Conservation (phyloP, 2,113 vertebrate genomes). For the Fregata magnificens region DNA sequence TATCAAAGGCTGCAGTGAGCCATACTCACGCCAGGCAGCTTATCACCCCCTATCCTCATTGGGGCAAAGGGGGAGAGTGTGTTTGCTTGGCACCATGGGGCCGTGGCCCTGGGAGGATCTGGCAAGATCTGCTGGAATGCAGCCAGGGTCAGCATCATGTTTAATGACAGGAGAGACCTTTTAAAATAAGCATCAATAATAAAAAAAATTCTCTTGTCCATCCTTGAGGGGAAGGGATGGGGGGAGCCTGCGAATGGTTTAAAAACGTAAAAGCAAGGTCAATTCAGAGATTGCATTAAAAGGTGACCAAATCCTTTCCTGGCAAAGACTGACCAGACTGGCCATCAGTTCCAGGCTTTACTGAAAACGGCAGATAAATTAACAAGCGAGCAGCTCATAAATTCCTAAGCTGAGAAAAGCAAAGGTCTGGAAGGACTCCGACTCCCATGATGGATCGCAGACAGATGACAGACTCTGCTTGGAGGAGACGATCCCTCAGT, state of each 20-base stretch:
- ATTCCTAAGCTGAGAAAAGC: not conserved
- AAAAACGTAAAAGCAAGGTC: not conserved
- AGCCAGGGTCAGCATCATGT: not conserved
- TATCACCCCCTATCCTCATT: not conserved
- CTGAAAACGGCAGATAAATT: not conserved
- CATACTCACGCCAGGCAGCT: rapidly evolving
- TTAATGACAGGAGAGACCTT: not conserved
- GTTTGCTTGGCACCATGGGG: not conserved
- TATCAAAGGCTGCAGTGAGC: not conserved
- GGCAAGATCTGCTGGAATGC: not conserved
- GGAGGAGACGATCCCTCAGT: rapidly evolving
- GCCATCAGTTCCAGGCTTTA: not conserved
- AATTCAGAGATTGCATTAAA: not conserved
- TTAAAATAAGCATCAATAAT: not conserved
- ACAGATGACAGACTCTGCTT: not conserved
- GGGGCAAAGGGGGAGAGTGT: not conserved
- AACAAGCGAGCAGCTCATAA: not conserved
- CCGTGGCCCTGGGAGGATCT: not conserved
- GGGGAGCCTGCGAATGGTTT: not conserved
- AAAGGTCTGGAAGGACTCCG: not conserved
- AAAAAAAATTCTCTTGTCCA: not conserved
- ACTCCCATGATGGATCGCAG: not conserved
- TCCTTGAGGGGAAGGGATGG: not conserved
- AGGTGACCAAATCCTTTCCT: slow-evolving; percentile 1
- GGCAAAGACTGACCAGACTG: not conserved